phyloP scores from a whole-genome alignment of 2,888 invertebrate species.

The Dendrolimus houi region DNA sequence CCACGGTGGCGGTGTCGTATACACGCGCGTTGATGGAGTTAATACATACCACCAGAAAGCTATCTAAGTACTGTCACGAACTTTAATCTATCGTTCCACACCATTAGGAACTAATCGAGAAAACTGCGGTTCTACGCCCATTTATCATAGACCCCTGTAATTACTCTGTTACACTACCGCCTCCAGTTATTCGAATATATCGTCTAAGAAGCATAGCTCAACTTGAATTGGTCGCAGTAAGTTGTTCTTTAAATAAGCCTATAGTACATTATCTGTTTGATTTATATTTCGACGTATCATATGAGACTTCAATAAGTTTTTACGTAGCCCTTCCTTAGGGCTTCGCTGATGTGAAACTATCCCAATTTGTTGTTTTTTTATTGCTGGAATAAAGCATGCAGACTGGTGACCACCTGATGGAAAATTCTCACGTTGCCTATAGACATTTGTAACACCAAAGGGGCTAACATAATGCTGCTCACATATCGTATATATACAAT shows the following conservation, averaged over 20 bases:
- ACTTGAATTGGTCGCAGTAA: neutral
- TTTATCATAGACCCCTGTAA: conserved; percentile 27
- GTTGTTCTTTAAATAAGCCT: neutral
- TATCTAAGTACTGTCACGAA: conserved; percentile 17
- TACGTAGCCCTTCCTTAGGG: too few relatives aligned
- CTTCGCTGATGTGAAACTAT: too few relatives aligned
- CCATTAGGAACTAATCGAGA: conserved; percentile 52
- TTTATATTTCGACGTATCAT: neutral
- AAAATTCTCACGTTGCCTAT: too few relatives aligned
- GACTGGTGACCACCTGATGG: too few relatives aligned
- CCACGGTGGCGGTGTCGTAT: too few relatives aligned
- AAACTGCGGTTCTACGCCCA: conserved; percentile 35
- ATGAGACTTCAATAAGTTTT: too few relatives aligned
- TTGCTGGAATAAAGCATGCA: too few relatives aligned
- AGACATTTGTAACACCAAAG: too few relatives aligned
- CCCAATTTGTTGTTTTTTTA: too few relatives aligned
- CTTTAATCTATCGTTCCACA: conserved; percentile 48
- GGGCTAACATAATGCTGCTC: too few relatives aligned
- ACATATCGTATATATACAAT: too few relatives aligned
- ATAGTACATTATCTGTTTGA: neutral
- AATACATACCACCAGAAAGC: neutral
- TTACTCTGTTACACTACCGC: conserved; percentile 17
- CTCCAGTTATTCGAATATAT: neutral
- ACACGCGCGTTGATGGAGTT: neutral
- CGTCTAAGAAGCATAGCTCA: neutral